Base-by-base conservation (phyloP, 2,888 invertebrate species). In the Carcina quercana region DNA sequence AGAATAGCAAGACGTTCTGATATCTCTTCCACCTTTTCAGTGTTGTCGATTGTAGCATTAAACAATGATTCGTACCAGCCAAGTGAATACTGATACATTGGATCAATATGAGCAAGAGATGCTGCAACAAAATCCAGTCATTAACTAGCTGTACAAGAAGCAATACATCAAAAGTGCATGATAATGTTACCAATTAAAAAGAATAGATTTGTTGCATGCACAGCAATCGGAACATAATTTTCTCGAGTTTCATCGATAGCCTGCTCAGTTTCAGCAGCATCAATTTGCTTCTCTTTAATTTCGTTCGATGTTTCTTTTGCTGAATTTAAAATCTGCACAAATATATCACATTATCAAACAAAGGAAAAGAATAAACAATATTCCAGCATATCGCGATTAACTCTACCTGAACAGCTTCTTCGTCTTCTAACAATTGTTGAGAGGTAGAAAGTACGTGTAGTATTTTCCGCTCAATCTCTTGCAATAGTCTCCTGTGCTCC, bases 81-180 rank as follows among this genome's bases (percentile, higher is more conserved):
- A 50, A 98, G 80, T 0, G 97, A 97, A 68, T 97, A 98, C 66
- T 97, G 97, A 72, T 98, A 98, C 97, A 97, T 97, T 1, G 97
- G 96, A 76, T 98, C 97, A 45, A 98, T 95, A 56, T 93, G 91
- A 4, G 95, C 92, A 56, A 98, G 74, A 36, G 95, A 93, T 36
- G 90, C 93, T 92, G 59, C 31, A 74, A 12, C 5, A 30, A 37
- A 32, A 30, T 29, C 13, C 20, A 12, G 28, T 28, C n/a, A 20
- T 3, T n/a, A n/a, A n/a, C n/a, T n/a, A n/a, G n/a, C n/a, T n/a
- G n/a, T n/a, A n/a, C n/a, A n/a, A n/a, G n/a, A n/a, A n/a, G n/a
- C n/a, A n/a, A n/a, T n/a, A n/a, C n/a, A n/a, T n/a, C n/a, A n/a
- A n/a, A n/a, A n/a, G n/a, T n/a, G n/a, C n/a, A n/a, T n/a, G n/a